Base-by-base conservation (phyloP, 2,797 vertebrate species). In the Leuciscus waleckii region DNA sequence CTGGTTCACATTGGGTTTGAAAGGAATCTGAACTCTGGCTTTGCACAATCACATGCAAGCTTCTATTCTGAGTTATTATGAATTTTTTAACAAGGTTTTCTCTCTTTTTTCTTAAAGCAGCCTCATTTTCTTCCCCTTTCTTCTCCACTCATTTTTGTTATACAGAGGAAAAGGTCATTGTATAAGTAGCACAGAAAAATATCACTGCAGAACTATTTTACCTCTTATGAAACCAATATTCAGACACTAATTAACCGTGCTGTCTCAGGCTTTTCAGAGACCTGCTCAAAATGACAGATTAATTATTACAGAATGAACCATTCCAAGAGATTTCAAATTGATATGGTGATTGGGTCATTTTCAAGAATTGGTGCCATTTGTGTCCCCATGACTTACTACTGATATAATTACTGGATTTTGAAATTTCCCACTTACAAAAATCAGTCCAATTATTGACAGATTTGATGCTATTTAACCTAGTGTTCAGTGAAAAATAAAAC, bases 51-150 rank as follows among this genome's bases (percentile, higher is more conserved):
- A 35, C 70, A 83, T 14, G 58, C 58, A 37, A 80, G 43, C 32
- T 56, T 82, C 79, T 89, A 89, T 88, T 88, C 70, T 79, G 51
- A 85, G 85, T 63, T 58, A 61, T 82, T 84, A 89, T 89, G 56
- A 87, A 86, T 89, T 86, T 88, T 88, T 88, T 65, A 88, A 41
- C 63, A 51, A 46, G 43, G 84, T 80, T 46, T 79, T 70, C 82
- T 82, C 51, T 76, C n/a, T 74, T 54, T 56, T 35, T 74, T 82
- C 39, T 79, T 70, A 81, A 85, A 85, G 75, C 46, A 43, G 41
- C n/a, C 49, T 85, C n/a, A 58, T 37, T 71, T 85, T 73, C 26
- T n/a, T 69, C 10, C 43, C 35, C 11, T 37, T 71, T 65, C 17
- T 16, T 43, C 67, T 65, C 61, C 35, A 49, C 43, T 67, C 26